Base-by-base conservation (phyloP, 2,888 invertebrate genomes). In the Nudaria mundana region DNA sequence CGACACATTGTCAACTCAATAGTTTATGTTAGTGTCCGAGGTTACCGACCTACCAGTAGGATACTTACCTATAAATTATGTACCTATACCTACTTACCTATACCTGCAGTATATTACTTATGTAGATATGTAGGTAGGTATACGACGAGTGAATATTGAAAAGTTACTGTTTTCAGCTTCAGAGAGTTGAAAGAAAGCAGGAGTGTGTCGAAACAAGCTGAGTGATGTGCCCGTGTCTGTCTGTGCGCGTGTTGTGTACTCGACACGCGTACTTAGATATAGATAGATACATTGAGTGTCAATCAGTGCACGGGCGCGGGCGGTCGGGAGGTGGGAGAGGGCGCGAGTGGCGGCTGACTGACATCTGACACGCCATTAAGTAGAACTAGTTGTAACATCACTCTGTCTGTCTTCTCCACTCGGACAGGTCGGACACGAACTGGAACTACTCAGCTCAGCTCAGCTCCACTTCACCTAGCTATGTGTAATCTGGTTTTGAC, bases 281-380 rank as follows among this genome's bases (percentile, higher is more conserved):
- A n/a, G n/a, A n/a, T n/a, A n/a, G n/a, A n/a, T n/a, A n/a, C n/a
- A 25, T 3, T 13, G 25, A 5, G 20, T 31, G 37, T 37, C 37
- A 37, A 37, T 37, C 37, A 37, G 7, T 37, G 30, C n/a, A n/a
- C 37, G 4, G n/a, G n/a, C n/a, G n/a, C n/a, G n/a, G n/a, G n/a
- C n/a, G n/a, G n/a, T n/a, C n/a, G n/a, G n/a, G n/a, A n/a, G n/a
- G n/a, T n/a, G n/a, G n/a, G n/a, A n/a, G n/a, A n/a, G n/a, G n/a
- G n/a, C n/a, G n/a, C n/a, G n/a, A n/a, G n/a, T n/a, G n/a, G 11
- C 30, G 24, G 8, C 25, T 25, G 33, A 26, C 25, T 25, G 37
- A 31, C 37, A 14, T 18, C 25, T 25, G 37, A 31, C 37, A 14
- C 25, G 37, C 30, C 37, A 20, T 37, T 37, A 24, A 37, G 37